Conservation (phyloP, 2,113 vertebrate genomes). For the Aspiorhynchus laticeps region DNA sequence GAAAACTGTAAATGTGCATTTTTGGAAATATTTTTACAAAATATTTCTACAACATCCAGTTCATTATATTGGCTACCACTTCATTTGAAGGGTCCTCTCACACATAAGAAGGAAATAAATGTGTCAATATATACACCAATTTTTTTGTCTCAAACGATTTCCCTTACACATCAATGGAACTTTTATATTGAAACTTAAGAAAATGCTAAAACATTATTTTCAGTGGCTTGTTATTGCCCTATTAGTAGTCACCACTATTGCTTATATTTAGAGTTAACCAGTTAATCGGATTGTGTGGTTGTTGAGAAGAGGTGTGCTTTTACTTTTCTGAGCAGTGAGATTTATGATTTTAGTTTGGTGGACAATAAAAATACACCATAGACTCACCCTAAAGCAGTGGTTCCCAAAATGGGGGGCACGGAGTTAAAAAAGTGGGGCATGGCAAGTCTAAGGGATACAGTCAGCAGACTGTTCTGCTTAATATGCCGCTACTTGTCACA, state of each 20-base stretch:
- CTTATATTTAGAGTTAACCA: no score
- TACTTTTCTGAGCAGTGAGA: not conserved
- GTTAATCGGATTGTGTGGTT: no score
- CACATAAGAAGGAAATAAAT: not conserved
- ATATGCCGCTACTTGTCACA: not conserved
- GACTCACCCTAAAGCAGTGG: not conserved
- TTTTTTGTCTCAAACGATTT: not conserved
- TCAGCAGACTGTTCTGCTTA: not conserved
- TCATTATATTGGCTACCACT: not conserved
- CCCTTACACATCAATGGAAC: not conserved
- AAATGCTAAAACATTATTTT: no score
- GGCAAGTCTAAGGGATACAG: not conserved
- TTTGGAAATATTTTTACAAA: not conserved
- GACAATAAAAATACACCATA: not conserved
- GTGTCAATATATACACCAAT: not conserved
- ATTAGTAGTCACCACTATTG: not conserved
- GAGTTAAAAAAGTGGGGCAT: not conserved
- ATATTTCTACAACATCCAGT: not conserved
- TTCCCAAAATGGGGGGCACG: not conserved
- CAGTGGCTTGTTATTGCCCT: no score
- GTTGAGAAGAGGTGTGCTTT: no score
- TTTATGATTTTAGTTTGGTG: not conserved
- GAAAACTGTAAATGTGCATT: not conserved
- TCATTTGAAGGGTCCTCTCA: not conserved
- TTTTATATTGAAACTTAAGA: not conserved